Conservation (phyloP, 2,888 invertebrate genomes). For the Hirtodrosophila trivittata region DNA sequence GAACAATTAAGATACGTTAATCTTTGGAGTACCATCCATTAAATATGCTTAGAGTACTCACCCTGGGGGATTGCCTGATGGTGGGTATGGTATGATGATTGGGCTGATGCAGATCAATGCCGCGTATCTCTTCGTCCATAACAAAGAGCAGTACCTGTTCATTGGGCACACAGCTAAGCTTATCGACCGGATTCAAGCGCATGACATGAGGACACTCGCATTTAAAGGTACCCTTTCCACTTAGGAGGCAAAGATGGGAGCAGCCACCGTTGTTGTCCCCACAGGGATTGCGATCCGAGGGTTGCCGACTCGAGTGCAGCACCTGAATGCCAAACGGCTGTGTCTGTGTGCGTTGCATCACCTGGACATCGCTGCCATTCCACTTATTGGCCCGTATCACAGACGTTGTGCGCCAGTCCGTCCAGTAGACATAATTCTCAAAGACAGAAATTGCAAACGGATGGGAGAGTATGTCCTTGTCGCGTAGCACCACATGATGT, state of each 20-base stretch:
- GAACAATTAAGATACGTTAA: too few relatives aligned
- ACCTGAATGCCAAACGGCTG: constrained; percentile 96
- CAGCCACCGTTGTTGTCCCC: constrained; percentile 89
- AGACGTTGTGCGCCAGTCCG: constrained; percentile 95
- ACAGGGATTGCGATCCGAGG: constrained; percentile 88
- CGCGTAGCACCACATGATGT: constrained; percentile 87
- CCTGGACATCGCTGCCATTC: constrained; percentile 90
- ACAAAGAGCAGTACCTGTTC: constrained; percentile 92
- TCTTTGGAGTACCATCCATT: too few relatives aligned
- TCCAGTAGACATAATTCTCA: constrained; percentile 95
- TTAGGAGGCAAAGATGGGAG: constrained; percentile 91
- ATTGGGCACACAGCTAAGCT: constrained; percentile 87
- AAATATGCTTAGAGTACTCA: constrained; percentile 36
- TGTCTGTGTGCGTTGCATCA: constrained; percentile 91
- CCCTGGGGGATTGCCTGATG: constrained; percentile 86
- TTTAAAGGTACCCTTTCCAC: constrained; percentile 86
- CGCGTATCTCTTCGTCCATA: constrained; percentile 90
- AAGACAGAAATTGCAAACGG: constrained; percentile 95
- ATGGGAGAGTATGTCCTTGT: constrained; percentile 91
- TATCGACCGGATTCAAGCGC: constrained; percentile 87
- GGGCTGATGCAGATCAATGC: constrained; percentile 91
- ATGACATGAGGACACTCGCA: constrained; percentile 96
- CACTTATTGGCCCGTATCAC: constrained; percentile 95
- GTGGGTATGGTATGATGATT: constrained; percentile 92
- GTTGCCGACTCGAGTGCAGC: constrained; percentile 90